Percentiles rank a stretch among this genome's conserved stretches.
phyloP scores from a whole-genome alignment of 2,797 vertebrate genomes.

The Natrix natrix region DNA sequence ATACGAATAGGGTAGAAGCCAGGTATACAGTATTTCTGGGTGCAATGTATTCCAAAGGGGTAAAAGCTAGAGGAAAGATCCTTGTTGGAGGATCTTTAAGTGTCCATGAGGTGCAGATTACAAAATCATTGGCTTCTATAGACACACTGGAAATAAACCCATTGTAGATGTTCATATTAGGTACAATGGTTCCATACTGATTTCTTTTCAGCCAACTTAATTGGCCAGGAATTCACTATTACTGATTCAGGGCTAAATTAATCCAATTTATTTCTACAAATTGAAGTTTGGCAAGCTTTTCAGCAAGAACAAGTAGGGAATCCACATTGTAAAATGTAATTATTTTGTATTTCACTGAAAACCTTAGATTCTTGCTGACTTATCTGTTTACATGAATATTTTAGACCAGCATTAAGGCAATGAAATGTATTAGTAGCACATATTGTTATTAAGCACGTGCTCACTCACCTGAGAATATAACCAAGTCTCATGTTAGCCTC shows the following conservation, averaged over 20 bases:
- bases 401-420: background rate
- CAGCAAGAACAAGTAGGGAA: background rate
- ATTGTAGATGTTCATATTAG: background rate
- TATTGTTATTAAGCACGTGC: background rate
- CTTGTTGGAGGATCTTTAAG: background rate
- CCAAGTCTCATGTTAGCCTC: background rate
- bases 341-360: background rate
- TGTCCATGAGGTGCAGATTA: background rate
- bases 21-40: background rate
- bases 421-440: background rate
- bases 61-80: background rate
- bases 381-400: background rate
- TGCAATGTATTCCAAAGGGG: background rate
- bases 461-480: background rate
- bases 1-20: background rate
- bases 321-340: background rate
- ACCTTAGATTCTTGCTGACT: background rate
- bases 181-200: background rate
- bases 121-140: background rate
- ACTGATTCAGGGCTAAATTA: background rate
- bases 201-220: background rate
- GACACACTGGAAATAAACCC: background rate
- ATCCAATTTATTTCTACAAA: background rate
- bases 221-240: background rate
- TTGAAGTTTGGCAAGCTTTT: background rate